phyloP scores from a whole-genome alignment of 2,113 vertebrate genomes.

The Hirundichthys speculiger region DNA sequence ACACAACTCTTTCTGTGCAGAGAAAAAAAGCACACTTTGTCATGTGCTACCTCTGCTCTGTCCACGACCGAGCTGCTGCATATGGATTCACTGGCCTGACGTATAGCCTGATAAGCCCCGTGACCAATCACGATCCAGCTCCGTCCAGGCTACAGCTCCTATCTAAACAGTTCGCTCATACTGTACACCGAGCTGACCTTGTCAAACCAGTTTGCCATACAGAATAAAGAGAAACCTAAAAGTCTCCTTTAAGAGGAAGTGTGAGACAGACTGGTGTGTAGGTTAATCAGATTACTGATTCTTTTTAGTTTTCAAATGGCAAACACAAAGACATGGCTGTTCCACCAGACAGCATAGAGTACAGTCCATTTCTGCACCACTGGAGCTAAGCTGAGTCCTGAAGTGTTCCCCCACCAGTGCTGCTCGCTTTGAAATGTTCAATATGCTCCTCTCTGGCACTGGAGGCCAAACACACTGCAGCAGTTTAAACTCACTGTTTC shows the following conservation, averaged over 20 bases:
- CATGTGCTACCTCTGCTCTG: conserved; percentile 67
- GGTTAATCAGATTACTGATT: no score
- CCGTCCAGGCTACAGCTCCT: conserved; percentile 3
- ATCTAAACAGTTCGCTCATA: conserved; percentile 25
- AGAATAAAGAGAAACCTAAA: conserved; percentile 10
- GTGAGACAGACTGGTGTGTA: no score
- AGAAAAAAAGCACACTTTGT: conserved; percentile 68
- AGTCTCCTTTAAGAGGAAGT: conserved; percentile 27
- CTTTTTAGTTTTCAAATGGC: conserved; percentile 43
- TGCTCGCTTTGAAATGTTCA: no score
- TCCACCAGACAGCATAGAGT: conserved; percentile 29
- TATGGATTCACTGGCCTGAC: conserved; percentile 53
- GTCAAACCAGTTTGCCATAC: conserved; percentile 52
- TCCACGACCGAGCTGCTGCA: conserved; percentile 46
- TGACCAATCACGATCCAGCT: conserved; percentile 30
- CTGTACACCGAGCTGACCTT: background rate
- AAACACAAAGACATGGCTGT: conserved; percentile 66
- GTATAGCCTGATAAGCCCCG: conserved; percentile 25
- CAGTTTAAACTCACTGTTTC: no score
- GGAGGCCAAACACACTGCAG: conserved; percentile 13
- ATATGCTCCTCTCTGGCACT: conserved; percentile 13
- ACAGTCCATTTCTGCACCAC: conserved; percentile 34
- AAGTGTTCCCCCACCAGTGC: conserved; percentile 4
- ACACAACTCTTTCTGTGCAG: conserved; percentile 68
- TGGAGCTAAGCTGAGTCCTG: conserved; percentile 38